These are phyloP conservation scores for Cydia strobilella DNA, from an alignment of 1,140 invertebrate species.

Conservation along the genomic window DNA sequence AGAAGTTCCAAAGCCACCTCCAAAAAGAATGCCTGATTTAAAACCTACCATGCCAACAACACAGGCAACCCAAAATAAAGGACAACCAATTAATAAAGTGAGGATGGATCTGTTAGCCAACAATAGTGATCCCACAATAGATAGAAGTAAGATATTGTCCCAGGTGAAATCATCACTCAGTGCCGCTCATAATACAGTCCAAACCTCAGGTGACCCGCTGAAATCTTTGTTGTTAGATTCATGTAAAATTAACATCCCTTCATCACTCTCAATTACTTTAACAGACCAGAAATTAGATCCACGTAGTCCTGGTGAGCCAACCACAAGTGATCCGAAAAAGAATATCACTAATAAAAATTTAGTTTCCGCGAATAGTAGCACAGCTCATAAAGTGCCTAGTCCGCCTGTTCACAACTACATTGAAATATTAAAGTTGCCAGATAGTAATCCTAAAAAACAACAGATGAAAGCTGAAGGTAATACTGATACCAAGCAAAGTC, in stretches of 20 bases:
- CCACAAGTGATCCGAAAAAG: constrained; percentile 61
- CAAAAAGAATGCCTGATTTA: constrained; percentile 72
- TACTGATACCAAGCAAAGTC: constrained; percentile 51
- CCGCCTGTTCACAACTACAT: constrained; percentile 82
- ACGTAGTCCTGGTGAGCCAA: constrained; percentile 53
- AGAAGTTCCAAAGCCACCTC: constrained; percentile 54
- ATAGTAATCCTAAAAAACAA: constrained; percentile 65
- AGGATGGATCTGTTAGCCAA: constrained; percentile 75
- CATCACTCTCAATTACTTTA: constrained; percentile 81
- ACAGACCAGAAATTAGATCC: constrained; percentile 78
- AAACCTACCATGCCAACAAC: constrained; percentile 57
- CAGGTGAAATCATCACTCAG: constrained; percentile 69
- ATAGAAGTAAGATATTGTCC: constrained; percentile 72
- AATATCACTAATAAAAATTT: constrained; percentile 67
- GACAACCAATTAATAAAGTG: constrained; percentile 58
- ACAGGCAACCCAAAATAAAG: constrained; percentile 55
- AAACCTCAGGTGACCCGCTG: constrained; percentile 73
- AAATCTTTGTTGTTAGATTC: constrained; percentile 82
- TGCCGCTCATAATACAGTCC: constrained; percentile 44
- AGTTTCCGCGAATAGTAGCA: constrained; percentile 48
- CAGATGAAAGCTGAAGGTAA: constrained; percentile 48
- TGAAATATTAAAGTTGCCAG: constrained; percentile 82
- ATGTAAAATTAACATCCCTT: constrained; percentile 82
- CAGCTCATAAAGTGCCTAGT: constrained; percentile 70
- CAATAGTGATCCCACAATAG: constrained; percentile 73